Percentiles rank a stretch among this genome's conserved stretches.
These are phyloP conservation scores for Prionailurus viverrinus DNA, from an alignment of 2,113 vertebrate genomes.

Conservation along the genomic window DNA sequence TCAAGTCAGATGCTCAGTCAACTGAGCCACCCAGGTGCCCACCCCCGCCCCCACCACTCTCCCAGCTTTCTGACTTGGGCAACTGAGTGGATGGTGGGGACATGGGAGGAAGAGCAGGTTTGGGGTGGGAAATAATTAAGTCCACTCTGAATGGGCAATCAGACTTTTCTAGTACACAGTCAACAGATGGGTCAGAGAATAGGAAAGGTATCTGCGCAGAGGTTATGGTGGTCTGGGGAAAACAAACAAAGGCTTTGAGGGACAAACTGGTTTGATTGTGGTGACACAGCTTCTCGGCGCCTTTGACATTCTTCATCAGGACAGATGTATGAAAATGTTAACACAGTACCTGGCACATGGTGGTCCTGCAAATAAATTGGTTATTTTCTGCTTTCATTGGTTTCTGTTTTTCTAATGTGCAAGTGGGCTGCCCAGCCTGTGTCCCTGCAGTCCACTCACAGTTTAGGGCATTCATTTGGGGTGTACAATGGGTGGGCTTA, in stretches of 20 bases:
- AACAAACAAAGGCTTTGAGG: background rate
- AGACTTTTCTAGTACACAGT: background rate
- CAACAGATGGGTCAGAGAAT: background rate
- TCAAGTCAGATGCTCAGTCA: too few relatives aligned
- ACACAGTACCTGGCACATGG: background rate
- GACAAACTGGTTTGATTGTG: background rate
- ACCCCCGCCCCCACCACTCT: too few relatives aligned
- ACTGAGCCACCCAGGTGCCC: too few relatives aligned
- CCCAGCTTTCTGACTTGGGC: background rate
- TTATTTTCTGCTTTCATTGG: background rate
- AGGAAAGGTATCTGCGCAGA: background rate
- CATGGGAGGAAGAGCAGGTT: background rate
- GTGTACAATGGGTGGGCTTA: background rate
- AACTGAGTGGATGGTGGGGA: background rate
- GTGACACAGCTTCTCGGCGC: background rate
- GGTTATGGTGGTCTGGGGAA: background rate
- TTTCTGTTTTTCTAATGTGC: constrained; percentile 24
- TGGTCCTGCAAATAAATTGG: background rate
- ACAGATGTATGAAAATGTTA: background rate
- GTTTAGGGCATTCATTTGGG: background rate
- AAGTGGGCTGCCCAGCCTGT: background rate
- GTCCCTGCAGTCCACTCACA: background rate
- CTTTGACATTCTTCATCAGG: background rate
- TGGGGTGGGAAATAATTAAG: background rate
- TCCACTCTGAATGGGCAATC: background rate